Conservation (phyloP, 2,797 vertebrate genomes). For the Streptopelia turtur region DNA sequence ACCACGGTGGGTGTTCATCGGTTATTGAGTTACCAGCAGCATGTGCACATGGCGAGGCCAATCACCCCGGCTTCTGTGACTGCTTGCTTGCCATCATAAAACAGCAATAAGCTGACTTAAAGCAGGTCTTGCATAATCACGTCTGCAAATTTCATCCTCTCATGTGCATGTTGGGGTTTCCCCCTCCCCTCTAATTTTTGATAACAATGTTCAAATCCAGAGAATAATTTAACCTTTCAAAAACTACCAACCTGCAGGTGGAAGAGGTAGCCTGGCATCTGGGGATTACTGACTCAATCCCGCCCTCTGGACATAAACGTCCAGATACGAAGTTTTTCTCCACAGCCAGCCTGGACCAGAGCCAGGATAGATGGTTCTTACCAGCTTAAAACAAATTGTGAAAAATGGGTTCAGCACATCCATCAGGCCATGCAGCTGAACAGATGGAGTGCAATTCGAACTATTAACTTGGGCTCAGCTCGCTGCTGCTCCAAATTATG, state of each 20-base stretch:
- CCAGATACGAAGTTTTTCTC: slow-evolving; percentile 47
- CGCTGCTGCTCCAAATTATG: slow-evolving; percentile 74
- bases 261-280: not conserved
- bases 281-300: not conserved
- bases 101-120: slow-evolving; percentile 65
- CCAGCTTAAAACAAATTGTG: slow-evolving; percentile 78
- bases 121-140: slow-evolving; percentile 48
- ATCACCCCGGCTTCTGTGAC: slow-evolving; percentile 35
- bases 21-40: slow-evolving; percentile 66
- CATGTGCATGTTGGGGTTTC: rapidly evolving
- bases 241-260: not conserved
- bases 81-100: slow-evolving; percentile 47
- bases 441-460: slow-evolving; percentile 79
- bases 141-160: slow-evolving; percentile 58
- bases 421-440: slow-evolving; percentile 74
- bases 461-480: slow-evolving; percentile 77
- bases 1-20: slow-evolving; percentile 49
- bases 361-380: slow-evolving; percentile 72
- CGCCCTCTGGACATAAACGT: slow-evolving; percentile 9
- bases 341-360: slow-evolving; percentile 60
- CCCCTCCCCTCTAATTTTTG: not conserved
- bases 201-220: not conserved
- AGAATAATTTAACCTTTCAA: not conserved
- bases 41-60: slow-evolving; percentile 39
- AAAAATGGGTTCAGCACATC: slow-evolving; percentile 78